These are phyloP conservation scores for Clostera curtula DNA, from an alignment of 2,888 invertebrate genomes.

Conservation along the genomic window DNA sequence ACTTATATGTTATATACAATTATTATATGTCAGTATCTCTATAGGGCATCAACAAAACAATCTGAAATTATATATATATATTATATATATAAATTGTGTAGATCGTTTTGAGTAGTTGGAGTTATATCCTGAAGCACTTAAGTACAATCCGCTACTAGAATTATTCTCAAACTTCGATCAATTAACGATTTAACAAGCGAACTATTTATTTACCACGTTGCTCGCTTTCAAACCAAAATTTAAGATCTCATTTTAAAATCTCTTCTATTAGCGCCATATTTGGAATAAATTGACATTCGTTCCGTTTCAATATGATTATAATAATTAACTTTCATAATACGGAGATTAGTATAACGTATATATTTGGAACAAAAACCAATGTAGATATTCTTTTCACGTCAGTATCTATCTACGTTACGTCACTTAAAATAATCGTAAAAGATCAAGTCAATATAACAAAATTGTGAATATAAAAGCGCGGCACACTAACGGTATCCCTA, in stretches of 20 bases:
- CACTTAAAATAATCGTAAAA: too few species aligned
- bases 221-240: conserved; percentile 69
- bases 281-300: too few species aligned
- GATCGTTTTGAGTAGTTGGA: conserved; percentile 33
- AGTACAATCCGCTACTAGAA: conserved; percentile 59
- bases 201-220: conserved; percentile 54
- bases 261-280: too few species aligned
- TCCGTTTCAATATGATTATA: too few species aligned
- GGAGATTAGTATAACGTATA: too few species aligned
- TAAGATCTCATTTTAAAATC: conserved; percentile 68
- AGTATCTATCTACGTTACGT: too few species aligned
- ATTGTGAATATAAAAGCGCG: conserved; percentile 26
- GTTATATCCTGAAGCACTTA: conserved; percentile 40
- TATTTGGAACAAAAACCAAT: too few species aligned
- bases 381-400: too few species aligned
- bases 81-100: conserved; percentile 20
- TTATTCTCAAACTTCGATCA: conserved; percentile 38
- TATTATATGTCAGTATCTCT: conserved; percentile 45
- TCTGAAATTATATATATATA: conserved; percentile 18
- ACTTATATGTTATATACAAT: conserved; percentile 48
- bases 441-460: conserved; percentile 11
- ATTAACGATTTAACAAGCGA: conserved; percentile 54
- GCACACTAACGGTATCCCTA: conserved; percentile 24
- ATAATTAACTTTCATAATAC: too few species aligned
- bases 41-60: conserved; percentile 44